These are phyloP conservation scores for Microcebus griseorufus DNA, from an alignment of 2,113 vertebrate genomes.

Conservation along the genomic window DNA sequence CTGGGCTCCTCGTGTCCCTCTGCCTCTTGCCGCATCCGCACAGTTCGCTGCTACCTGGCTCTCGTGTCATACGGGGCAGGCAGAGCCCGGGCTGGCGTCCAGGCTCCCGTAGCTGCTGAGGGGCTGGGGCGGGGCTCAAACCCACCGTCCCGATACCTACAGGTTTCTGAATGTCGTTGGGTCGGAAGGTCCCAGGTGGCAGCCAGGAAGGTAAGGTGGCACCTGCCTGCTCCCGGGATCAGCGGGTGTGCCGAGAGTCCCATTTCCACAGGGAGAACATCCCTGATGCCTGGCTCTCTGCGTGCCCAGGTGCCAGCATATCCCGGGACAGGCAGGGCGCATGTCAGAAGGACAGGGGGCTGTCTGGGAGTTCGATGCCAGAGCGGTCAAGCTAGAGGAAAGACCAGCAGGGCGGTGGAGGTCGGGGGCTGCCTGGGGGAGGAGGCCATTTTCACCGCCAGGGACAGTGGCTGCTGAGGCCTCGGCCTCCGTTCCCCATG, in stretches of 20 bases:
- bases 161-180: accelerated
- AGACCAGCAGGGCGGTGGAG: not conserved
- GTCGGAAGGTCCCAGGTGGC: not conserved
- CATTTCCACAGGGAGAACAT: accelerated
- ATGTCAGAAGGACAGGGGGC: not conserved
- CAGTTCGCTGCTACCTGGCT: not conserved
- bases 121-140: not conserved
- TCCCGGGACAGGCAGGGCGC: not conserved
- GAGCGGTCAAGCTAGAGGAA: not conserved
- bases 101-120: accelerated
- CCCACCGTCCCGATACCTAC: accelerated
- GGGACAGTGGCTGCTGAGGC: accelerated
- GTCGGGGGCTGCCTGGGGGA: not conserved
- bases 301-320: accelerated
- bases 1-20: accelerated
- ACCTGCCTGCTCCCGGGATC: accelerated
- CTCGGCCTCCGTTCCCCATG: accelerated
- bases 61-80: accelerated
- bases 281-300: not conserved
- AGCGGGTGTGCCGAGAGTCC: not conserved
- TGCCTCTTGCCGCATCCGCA: accelerated
- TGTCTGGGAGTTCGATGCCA: not conserved
- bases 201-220: not conserved
- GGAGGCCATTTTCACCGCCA: not conserved
- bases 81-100: not conserved